These are phyloP conservation scores for Napeogenes sylphis DNA, from an alignment of 2,888 invertebrate genomes.

Conservation along the genomic window DNA sequence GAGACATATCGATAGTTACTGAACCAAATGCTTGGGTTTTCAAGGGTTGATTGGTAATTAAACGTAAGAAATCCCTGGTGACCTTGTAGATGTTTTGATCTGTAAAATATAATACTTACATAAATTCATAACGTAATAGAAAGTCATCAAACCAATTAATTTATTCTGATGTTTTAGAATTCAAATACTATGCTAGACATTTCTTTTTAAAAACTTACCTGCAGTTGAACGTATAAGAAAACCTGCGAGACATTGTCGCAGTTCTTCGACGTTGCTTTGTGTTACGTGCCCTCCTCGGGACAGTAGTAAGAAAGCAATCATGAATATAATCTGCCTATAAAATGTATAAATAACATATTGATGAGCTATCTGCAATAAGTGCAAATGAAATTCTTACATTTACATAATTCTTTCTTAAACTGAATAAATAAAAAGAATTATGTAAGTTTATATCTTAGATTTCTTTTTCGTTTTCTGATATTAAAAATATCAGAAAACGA, in stretches of 20 bases:
- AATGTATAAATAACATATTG: not conserved
- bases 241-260: conserved; percentile 7
- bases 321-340: not conserved
- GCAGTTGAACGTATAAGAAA: conserved; percentile 1
- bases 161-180: too few relatives aligned
- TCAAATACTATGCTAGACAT: too few relatives aligned
- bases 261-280: not conserved
- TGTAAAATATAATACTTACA: conserved; percentile 15
- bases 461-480: too few relatives aligned
- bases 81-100: conserved; percentile 37
- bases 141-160: too few relatives aligned
- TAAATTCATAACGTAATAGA: too few relatives aligned
- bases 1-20: conserved; percentile 41
- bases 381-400: too few relatives aligned
- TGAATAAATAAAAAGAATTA: too few relatives aligned
- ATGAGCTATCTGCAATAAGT: too few relatives aligned
- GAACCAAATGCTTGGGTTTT: conserved; percentile 36
- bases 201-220: not conserved
- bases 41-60: conserved; percentile 38
- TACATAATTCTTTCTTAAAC: too few relatives aligned
- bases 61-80: conserved; percentile 38
- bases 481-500: too few relatives aligned
- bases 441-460: too few relatives aligned
- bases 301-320: not conserved
- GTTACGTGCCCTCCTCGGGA: conserved; percentile 1